Base-by-base conservation (phyloP, 2,113 vertebrate species). In the Tachysurus vachellii region DNA sequence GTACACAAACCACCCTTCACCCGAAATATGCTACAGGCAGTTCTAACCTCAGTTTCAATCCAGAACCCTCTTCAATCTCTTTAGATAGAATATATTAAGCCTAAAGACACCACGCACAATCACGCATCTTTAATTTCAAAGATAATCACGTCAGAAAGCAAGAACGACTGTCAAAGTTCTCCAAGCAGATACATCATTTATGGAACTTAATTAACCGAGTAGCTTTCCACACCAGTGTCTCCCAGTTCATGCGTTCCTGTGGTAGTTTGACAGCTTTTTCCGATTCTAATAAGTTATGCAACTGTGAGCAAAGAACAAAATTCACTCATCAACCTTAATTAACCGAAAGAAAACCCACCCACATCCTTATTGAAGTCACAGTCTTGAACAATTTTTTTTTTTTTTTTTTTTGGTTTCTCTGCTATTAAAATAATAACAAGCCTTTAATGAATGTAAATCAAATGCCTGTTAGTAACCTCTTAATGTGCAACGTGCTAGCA, bases 81-180 rank as follows among this genome's bases (percentile, higher is more conserved):
- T 85, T 26, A 86, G 82, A 80, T 53, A 50, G 64, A 89, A 64
- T 83, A 84, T 42, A 80, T 68, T 70, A 80, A 68, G 28, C 28
- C 5, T 59, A 81, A 47, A 82, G 83, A 54, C 53, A 42, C 53
- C 28, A 50, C 62, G n/a, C 4, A 26, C 66, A 80, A 47, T 56
- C 54, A 53, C 12, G 1, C 79, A 61, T 80, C 7, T 26, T 47
- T 76, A 14, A 76, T 81, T 54, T 71, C 76, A n/a, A 42, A 70
- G 14, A 50, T 68, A 86, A 80, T 68, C 73, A 79, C 36, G 73
- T 50, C 75, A 26, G n/a, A 53, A 26, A 66, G 28, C 59, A 57
- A 54, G 17, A 17, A 79, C 11, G 36, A 36, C n/a, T 8, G 59
- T 4, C 59, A 28, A 44, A 31, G 42, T 53, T 59, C 61, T 79